These are phyloP conservation scores for Sesia bembeciformis DNA, from an alignment of 2,888 invertebrate species.

Conservation along the genomic window DNA sequence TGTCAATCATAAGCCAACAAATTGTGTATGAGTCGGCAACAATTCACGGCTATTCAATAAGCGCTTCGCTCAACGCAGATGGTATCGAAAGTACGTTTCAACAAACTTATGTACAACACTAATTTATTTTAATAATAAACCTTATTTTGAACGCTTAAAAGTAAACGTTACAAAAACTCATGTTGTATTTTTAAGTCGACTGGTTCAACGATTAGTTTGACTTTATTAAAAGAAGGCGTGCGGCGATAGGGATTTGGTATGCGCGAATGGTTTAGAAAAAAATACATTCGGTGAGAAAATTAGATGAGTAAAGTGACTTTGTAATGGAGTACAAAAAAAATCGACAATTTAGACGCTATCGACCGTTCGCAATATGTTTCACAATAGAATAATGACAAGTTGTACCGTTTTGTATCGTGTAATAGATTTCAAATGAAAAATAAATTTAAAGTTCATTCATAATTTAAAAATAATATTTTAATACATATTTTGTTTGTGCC, in stretches of 20 bases:
- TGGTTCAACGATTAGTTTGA: conserved; percentile 12
- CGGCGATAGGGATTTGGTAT: conserved; percentile 29
- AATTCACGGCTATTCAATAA: conserved; percentile 64
- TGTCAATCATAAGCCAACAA: conserved; percentile 55
- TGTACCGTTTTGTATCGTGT: no score
- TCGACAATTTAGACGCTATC: no score
- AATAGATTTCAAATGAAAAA: no score
- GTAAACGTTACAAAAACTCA: background rate
- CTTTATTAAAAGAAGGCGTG: conserved; percentile 16
- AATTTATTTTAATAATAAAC: background rate
- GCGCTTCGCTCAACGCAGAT: conserved; percentile 47
- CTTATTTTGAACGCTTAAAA: background rate
- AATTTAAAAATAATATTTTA: no score
- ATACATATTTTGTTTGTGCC: no score
- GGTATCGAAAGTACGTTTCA: conserved; percentile 29
- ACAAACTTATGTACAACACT: conserved; percentile 10
- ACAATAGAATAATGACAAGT: no score
- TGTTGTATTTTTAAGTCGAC: conserved; percentile 7
- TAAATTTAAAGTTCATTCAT: no score
- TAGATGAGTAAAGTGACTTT: conserved; percentile 17
- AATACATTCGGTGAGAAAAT: conserved; percentile 18
- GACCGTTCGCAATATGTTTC: no score
- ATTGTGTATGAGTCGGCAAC: conserved; percentile 60
- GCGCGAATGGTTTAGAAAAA: conserved; percentile 22
- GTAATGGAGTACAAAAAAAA: no score